phyloP scores from a whole-genome alignment of 2,888 invertebrate genomes.

The Habroteleia sp. region DNA sequence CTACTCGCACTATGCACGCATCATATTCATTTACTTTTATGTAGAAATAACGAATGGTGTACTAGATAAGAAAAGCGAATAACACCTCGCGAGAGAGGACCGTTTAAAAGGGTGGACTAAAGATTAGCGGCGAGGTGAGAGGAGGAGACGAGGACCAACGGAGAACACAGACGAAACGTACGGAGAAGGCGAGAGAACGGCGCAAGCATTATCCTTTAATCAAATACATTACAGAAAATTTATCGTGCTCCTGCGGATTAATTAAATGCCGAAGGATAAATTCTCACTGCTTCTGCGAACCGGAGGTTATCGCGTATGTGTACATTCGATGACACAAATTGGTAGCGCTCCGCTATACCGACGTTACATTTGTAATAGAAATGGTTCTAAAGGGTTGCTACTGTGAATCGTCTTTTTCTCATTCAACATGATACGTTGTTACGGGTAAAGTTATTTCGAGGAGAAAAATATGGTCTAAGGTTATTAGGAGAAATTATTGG shows the following conservation, averaged over 20 bases:
- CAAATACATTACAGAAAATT: slow-evolving; percentile 81
- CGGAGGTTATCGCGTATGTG: slow-evolving; percentile 62
- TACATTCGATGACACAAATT: slow-evolving; percentile 61
- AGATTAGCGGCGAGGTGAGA: slow-evolving; percentile 53
- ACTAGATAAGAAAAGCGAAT: slow-evolving; percentile 32
- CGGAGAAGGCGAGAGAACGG: slow-evolving; percentile 70
- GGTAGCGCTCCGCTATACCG: slow-evolving; percentile 48
- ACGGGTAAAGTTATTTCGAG: slow-evolving; percentile 23
- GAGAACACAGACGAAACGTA: slow-evolving; percentile 55
- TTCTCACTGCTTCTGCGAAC: slow-evolving; percentile 74
- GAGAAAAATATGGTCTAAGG: slow-evolving; percentile 44
- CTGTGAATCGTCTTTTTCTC: slow-evolving; percentile 30
- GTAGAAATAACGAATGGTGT: slow-evolving; percentile 44
- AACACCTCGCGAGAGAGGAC: slow-evolving; percentile 30
- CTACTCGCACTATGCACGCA: neutral
- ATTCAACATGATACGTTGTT: slow-evolving; percentile 10
- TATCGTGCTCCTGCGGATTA: slow-evolving; percentile 80
- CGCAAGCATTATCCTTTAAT: slow-evolving; percentile 80
- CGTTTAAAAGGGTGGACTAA: slow-evolving; percentile 45
- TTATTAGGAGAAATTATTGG: slow-evolving; percentile 34
- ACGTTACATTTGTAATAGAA: slow-evolving; percentile 57
- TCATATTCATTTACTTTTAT: slow-evolving; percentile 19
- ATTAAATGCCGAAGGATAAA: slow-evolving; percentile 81
- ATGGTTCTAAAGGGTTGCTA: slow-evolving; percentile 44
- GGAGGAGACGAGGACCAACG: slow-evolving; percentile 28